Evolutionary conservation across 2,888 invertebrate genomes (phyloP).

Genomic region (Tetanocera ferruginea): DNA sequence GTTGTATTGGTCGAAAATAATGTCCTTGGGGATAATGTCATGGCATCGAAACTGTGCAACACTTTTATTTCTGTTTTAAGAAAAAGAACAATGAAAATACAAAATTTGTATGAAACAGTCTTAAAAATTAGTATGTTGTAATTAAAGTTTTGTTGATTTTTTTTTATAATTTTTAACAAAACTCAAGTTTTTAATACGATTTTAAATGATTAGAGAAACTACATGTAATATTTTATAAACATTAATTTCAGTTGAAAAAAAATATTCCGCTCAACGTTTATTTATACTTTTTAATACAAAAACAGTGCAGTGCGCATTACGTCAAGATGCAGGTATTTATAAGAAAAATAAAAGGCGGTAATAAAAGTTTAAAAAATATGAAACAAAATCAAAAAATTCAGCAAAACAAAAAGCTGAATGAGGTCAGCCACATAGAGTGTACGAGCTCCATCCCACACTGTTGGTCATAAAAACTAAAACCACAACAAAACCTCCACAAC

Average conservation of each 20-base stretch:
- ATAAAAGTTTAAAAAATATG: neutral
- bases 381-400: constrained; percentile 1
- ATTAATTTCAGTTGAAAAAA: neutral
- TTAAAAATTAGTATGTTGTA: too few relatives aligned
- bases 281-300: neutral
- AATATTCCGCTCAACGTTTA: neutral
- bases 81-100: too few relatives aligned
- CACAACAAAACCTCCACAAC: constrained; percentile 22
- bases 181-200: too few relatives aligned
- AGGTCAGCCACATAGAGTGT: constrained; percentile 9
- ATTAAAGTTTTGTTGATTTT: too few relatives aligned
- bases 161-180: too few relatives aligned
- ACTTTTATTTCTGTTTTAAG: too few relatives aligned
- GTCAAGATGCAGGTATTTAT: neutral
- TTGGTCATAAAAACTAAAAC: constrained; percentile 10
- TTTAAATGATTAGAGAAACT: too few relatives aligned
- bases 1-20: too few relatives aligned
- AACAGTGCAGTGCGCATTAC: neutral
- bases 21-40: too few relatives aligned
- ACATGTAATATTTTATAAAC: too few relatives aligned
- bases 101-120: too few relatives aligned
- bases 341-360: neutral
- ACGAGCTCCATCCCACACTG: constrained; percentile 22
- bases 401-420: constrained; percentile 15
- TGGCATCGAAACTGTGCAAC: too few relatives aligned